Percentiles rank a stretch among this genome's conserved stretches.
phyloP scores from a whole-genome alignment of 2,113 vertebrate species.

The Sciurus niger region DNA sequence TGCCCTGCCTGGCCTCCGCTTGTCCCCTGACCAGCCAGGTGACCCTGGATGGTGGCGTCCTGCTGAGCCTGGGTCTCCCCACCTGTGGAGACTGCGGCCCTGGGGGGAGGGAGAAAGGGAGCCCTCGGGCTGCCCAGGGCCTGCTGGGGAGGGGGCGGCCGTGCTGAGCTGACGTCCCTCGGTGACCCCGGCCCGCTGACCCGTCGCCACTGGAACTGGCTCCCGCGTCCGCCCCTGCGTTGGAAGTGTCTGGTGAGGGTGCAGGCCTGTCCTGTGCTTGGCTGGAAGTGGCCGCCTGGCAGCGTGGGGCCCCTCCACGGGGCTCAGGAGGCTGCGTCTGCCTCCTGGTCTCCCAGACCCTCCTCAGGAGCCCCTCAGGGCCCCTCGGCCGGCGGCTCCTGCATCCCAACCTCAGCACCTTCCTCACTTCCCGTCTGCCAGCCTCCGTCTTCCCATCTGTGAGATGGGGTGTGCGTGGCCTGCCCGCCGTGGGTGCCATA shows the following conservation, averaged over 20 bases:
- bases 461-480: neutral
- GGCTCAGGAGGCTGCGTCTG: too few species aligned
- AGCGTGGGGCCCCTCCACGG: too few species aligned
- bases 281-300: neutral
- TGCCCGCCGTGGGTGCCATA: too few species aligned
- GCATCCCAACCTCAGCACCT: rapidly evolving
- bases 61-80: neutral
- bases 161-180: too few species aligned
- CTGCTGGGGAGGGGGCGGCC: too few species aligned
- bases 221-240: rapidly evolving
- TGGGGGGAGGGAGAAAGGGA: neutral
- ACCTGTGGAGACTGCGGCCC: too few species aligned
- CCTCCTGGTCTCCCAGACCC: neutral
- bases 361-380: neutral
- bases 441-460: neutral
- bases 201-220: neutral
- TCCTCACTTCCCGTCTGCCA: neutral
- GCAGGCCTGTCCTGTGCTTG: neutral
- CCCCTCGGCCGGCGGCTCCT: neutral
- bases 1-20: neutral
- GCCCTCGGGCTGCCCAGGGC: too few species aligned
- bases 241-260: neutral
- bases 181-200: rapidly evolving
- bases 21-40: neutral
- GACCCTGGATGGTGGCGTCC: neutral